Base-by-base conservation (phyloP, 2,888 invertebrate genomes). In the Drosophila rellima region DNA sequence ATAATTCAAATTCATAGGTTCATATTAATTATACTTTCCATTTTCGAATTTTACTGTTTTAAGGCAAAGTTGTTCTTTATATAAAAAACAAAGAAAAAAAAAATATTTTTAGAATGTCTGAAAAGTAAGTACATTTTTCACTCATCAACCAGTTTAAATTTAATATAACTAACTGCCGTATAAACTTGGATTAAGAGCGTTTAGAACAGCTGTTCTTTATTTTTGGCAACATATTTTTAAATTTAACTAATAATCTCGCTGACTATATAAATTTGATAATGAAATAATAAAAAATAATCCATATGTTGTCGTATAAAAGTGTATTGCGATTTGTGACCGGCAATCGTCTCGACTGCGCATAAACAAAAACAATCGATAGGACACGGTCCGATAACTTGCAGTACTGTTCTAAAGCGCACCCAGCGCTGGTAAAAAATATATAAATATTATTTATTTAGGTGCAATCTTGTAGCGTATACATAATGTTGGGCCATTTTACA, bases 381-480 rank as follows among this genome's bases (percentile, higher is more conserved):
- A 17, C 7, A 15, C 33, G 18, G 29, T 33, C 50, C 75, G 79
- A 75, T 75, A 55, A 42, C 44, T 31, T 18, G 8, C 37, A 64
- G 79, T 78, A 68, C 61, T 78, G 79, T 75, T 75, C 75, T 75
- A 44, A 78, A 64, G 74, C 64, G 63, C 64, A 78, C 74, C 50
- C 79, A 74, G 47, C 52, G 59, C 37, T n/a, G n/a, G 54, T 44
- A 52, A 55, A 67, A 69, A 65, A 62, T 42, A 78, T 55, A 62
- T 63, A 74, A 75, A 74, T 75, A 78, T 54, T 74, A 74, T 78
- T 79, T 79, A 74, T 65, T 74, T 62, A 59, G 55, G 59, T 78
- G 65, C 40, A 52, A 45, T 48, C 26, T 62, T 55, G 55, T 51
- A 35, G 55, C 31, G 64, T 51, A 62, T 57, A 62, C 59, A 74